Base-by-base conservation (phyloP, 2,113 vertebrate species). In the Anarrhichthys ocellatus region DNA sequence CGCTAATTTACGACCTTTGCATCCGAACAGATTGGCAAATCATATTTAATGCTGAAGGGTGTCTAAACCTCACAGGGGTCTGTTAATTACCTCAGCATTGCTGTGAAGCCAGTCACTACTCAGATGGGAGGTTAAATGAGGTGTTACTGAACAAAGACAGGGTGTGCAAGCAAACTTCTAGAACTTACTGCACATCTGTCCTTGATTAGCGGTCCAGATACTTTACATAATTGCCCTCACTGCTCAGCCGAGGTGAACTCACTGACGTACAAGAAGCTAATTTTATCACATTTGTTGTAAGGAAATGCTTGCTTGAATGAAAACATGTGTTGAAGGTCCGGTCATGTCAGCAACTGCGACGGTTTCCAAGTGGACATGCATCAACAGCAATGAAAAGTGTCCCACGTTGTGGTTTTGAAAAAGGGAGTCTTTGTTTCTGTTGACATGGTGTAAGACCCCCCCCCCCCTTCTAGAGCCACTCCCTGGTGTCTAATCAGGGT, bases 121-220 rank as follows among this genome's bases (percentile, higher is more conserved):
- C 73, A 75, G 34, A 77, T 76, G 72, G 65, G 61, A 80, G 32
- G 79, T 85, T 88, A 52, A 85, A 88, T 90, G 80, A 84, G 81
- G 81, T 90, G 81, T 90, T 66, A 36, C 52, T 78, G 66, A 71
- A 87, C 74, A 87, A 68, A 88, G 84, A 66, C 6, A 1, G 34
- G 76, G 62, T 81, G 83, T 69, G 32, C 64, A 73, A 79, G 24
- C 22, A 74, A 73, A 78, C 78, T 59, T 74, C 68, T 38, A 44
- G 75, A 88, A 59, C 78, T 73, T 52, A 50, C 29, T 80, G 62
- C 79, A 84, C 91, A 93, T 93, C 90, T 93, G 91, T 79, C 81
- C 84, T 76, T 85, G 77, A 94, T 94, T 92, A 87, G 48, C 34
- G 0, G 22, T 78, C 59, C 72, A 84, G 69, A 85, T 88, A 75